A percentile compares a stretch with the other conserved stretches of the same genome.
These are phyloP conservation scores for Melieria picta DNA, from an alignment of 2,888 invertebrate species.

Conservation along the genomic window DNA sequence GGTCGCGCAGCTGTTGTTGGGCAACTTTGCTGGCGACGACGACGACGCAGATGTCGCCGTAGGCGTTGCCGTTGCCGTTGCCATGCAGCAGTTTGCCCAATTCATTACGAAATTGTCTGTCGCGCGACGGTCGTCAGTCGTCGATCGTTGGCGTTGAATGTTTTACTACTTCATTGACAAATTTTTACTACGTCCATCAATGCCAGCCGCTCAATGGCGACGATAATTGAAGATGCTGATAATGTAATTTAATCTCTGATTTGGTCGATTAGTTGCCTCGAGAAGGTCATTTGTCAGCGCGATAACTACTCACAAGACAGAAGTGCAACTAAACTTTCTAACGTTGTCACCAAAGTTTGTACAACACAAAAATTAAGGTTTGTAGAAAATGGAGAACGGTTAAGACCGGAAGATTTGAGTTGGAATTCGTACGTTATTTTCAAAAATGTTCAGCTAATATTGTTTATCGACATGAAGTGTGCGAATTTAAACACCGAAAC, in stretches of 20 bases:
- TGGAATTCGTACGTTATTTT: too few species aligned
- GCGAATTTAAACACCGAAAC: too few species aligned
- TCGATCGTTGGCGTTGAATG: not conserved
- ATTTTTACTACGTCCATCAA: slow-evolving; percentile 16
- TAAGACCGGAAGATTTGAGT: too few species aligned
- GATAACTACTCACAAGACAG: too few species aligned
- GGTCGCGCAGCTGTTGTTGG: too few species aligned
- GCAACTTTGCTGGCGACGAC: too few species aligned
- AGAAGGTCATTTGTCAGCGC: not conserved
- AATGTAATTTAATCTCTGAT: slow-evolving; percentile 28
- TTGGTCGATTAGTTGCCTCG: slow-evolving; percentile 1
- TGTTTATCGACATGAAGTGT: too few species aligned
- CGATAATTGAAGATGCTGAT: slow-evolving; percentile 26
- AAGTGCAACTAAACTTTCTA: too few species aligned
- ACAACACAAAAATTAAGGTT: too few species aligned
- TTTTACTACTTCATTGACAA: slow-evolving; percentile 34
- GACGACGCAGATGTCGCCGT: not conserved
- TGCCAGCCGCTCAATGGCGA: not conserved
- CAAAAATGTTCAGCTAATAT: too few species aligned
- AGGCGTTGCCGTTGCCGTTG: slow-evolving; percentile 4
- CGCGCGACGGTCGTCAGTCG: not conserved
- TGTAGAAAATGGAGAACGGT: too few species aligned
- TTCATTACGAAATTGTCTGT: slow-evolving; percentile 25
- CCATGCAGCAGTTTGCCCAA: slow-evolving; percentile 10
- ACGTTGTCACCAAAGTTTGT: too few species aligned